Evolutionary conservation across 2,113 vertebrate genomes (phyloP).

Genomic region (Sceloporus tristichus): DNA sequence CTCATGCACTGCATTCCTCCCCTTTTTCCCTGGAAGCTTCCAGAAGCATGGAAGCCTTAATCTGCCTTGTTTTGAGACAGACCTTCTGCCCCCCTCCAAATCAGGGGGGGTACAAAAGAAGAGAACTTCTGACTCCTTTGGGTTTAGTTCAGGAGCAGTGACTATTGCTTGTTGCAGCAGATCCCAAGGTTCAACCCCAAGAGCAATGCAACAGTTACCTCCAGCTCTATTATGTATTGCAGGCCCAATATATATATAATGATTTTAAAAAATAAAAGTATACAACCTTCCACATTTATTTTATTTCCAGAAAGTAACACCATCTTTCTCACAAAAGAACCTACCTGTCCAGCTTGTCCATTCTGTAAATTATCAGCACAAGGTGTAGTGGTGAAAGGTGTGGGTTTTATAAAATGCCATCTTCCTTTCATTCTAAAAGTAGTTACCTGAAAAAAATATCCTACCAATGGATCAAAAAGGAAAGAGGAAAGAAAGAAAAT

Average conservation of each 20-base stretch:
- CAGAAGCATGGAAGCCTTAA: too few relatives aligned
- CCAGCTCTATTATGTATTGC: neutral
- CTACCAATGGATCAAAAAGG: neutral
- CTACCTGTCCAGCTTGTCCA: neutral
- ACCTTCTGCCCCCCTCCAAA: too few relatives aligned
- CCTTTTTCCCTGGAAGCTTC: too few relatives aligned
- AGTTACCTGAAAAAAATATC: neutral
- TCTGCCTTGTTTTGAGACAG: too few relatives aligned
- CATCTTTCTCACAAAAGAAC: neutral
- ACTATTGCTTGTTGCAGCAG: neutral
- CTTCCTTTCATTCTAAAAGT: neutral
- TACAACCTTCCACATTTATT: neutral
- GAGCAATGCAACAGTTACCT: neutral
- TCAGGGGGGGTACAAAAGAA: too few relatives aligned
- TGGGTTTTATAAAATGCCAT: neutral
- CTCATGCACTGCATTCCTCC: too few relatives aligned
- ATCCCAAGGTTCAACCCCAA: neutral
- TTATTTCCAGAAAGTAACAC: conserved; percentile 1
- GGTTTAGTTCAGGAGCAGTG: too few relatives aligned
- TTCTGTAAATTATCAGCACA: neutral
- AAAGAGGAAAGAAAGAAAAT: conserved; percentile 11
- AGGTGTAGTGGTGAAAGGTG: neutral
- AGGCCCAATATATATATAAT: neutral
- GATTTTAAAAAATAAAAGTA: neutral
- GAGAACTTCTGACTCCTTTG: too few relatives aligned